These are phyloP conservation scores for Mechanitis mazaeus DNA, from an alignment of 2,888 invertebrate species.

Conservation along the genomic window DNA sequence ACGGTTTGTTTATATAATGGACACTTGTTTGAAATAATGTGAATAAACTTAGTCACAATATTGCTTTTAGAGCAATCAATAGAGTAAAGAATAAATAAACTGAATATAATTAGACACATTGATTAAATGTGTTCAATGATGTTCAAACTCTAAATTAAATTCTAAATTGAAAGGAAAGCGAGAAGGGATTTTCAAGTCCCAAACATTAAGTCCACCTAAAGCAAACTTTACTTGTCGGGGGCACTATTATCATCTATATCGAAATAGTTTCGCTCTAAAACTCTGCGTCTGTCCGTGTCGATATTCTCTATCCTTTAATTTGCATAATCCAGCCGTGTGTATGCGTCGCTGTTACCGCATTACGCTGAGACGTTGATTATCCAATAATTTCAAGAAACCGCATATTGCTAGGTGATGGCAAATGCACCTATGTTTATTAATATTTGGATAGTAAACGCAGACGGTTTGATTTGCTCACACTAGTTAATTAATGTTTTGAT, in stretches of 20 bases:
- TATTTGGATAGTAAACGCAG: too few species aligned
- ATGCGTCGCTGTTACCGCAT: slow-evolving; percentile 30
- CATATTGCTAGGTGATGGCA: slow-evolving; percentile 26
- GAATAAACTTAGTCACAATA: neutral
- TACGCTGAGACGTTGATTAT: slow-evolving; percentile 28
- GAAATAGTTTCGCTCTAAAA: slow-evolving; percentile 27
- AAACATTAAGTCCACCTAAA: slow-evolving; percentile 12
- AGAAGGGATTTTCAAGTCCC: slow-evolving; percentile 3
- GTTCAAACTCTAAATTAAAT: slow-evolving; percentile 2
- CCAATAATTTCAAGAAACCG: slow-evolving; percentile 28
- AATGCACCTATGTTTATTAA: slow-evolving; percentile 13
- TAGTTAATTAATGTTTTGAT: too few species aligned
- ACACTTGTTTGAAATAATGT: slow-evolving; percentile 2
- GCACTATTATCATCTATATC: slow-evolving; percentile 25
- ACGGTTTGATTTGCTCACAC: too few species aligned
- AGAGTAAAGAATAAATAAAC: neutral
- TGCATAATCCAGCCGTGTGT: slow-evolving; percentile 32
- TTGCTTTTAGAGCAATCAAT: neutral
- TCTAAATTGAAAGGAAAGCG: neutral
- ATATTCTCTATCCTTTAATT: slow-evolving; percentile 26
- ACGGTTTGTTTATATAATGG: slow-evolving; percentile 1
- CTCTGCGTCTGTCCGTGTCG: slow-evolving; percentile 25
- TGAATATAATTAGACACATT: neutral
- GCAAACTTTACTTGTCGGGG: slow-evolving; percentile 8
- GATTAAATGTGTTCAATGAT: neutral